These are phyloP conservation scores for Tetragonula clypearis DNA, from an alignment of 1,140 invertebrate species.

Conservation along the genomic window DNA sequence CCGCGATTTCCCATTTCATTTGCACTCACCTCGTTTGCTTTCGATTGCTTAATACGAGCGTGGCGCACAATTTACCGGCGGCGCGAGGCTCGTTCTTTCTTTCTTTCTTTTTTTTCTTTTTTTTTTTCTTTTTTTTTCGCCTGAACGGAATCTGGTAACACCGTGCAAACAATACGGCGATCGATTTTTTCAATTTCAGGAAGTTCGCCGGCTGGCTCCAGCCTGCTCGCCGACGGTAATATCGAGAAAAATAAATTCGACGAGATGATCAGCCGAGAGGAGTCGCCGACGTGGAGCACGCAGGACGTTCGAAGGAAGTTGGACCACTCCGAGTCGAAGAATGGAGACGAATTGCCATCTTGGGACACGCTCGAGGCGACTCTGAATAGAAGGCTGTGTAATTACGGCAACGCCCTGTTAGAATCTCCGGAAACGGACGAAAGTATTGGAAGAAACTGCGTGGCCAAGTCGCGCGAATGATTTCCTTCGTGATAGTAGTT, in stretches of 20 bases:
- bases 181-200: conserved; percentile 50
- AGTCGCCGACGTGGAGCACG: conserved; percentile 69
- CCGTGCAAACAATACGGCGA: conserved; percentile 23
- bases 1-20: neutral
- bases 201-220: conserved; percentile 63
- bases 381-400: conserved; percentile 68
- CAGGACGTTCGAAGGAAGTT: conserved; percentile 50
- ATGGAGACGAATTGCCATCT: conserved; percentile 65
- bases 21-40: neutral
- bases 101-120: neutral
- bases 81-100: neutral
- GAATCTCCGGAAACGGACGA: conserved; percentile 25
- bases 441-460: neutral
- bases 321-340: conserved; percentile 49
- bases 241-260: conserved; percentile 64
- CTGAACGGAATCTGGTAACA: neutral
- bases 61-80: conserved; percentile 21
- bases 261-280: conserved; percentile 68
- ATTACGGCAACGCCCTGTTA: conserved; percentile 49
- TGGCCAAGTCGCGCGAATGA: neutral
- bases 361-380: conserved; percentile 71
- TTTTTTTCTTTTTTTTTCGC: too few species aligned
- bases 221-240: conserved; percentile 63
- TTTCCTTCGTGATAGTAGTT: neutral
- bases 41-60: conserved; percentile 21